phyloP scores from a whole-genome alignment of 2,888 invertebrate genomes.

The Dexiosoma caninum region DNA sequence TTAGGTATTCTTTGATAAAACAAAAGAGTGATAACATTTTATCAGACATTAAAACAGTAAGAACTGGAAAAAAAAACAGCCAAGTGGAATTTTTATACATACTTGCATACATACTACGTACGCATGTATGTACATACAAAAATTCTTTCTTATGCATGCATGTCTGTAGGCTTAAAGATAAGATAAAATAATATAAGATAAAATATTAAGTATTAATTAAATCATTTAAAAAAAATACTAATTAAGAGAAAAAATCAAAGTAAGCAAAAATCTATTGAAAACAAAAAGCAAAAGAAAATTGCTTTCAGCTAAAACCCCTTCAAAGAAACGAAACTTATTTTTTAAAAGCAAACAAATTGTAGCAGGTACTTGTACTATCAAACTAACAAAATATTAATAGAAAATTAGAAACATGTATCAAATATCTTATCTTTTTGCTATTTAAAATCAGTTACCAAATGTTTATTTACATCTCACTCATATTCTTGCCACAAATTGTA shows the following conservation, averaged over 20 bases:
- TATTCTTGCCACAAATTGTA: not conserved
- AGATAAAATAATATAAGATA: conserved; percentile 8
- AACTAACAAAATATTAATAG: no score
- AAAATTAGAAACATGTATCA: not conserved
- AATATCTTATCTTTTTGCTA: not conserved
- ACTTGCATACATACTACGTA: not conserved
- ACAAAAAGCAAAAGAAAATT: no score
- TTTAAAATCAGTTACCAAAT: not conserved
- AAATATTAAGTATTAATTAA: conserved; percentile 10
- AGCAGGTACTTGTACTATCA: no score
- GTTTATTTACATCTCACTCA: not conserved
- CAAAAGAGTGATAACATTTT: not conserved
- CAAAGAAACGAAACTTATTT: no score
- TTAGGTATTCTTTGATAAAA: conserved; percentile 4
- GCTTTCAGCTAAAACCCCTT: no score
- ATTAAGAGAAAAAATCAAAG: no score
- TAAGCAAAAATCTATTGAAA: no score
- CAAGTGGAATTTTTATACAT: no score
- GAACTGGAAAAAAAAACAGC: no score
- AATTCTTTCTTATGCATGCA: no score
- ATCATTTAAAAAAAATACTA: no score
- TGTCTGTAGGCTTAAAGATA: conserved; percentile 1
- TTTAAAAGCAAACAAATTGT: no score
- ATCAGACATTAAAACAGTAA: not conserved
- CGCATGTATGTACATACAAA: not conserved